Evolutionary conservation across 2,113 vertebrate species (phyloP).

Genomic region (Syngnathoides biaculeatus): DNA sequence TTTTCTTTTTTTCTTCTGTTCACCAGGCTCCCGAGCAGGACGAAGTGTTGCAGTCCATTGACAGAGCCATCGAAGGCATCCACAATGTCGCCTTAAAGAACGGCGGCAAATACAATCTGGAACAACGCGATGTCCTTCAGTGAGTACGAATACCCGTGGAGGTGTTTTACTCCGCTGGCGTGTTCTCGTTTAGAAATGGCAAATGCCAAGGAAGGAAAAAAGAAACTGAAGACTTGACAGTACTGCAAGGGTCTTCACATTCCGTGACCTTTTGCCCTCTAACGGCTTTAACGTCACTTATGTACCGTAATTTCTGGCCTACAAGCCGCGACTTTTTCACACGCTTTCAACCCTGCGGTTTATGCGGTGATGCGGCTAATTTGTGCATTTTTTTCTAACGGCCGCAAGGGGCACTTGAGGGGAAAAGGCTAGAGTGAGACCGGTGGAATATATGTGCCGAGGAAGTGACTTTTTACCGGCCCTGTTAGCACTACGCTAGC

Average conservation of each 20-base stretch:
- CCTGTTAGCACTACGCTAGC: too few species aligned
- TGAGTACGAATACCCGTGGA: constrained; percentile 65
- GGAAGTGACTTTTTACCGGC: too few species aligned
- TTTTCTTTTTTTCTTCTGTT: not conserved
- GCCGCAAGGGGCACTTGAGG: too few species aligned
- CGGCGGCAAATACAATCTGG: constrained; percentile 95
- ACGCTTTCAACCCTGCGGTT: too few species aligned
- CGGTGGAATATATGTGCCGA: too few species aligned
- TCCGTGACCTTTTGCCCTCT: not conserved
- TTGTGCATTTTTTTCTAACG: too few species aligned
- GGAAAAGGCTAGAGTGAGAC: too few species aligned
- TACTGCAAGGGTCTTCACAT: not conserved
- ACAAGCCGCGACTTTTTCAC: too few species aligned
- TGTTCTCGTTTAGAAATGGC: not conserved
- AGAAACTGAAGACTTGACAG: not conserved
- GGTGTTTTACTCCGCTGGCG: not conserved
- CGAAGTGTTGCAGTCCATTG: constrained; percentile 93
- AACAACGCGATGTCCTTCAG: constrained; percentile 96
- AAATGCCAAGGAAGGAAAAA: not conserved
- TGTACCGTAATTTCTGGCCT: too few species aligned
- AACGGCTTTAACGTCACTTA: too few species aligned
- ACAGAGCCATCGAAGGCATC: constrained; percentile 94
- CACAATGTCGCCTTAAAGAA: constrained; percentile 95
- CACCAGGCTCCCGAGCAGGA: constrained; percentile 90
- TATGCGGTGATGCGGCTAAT: too few species aligned